Evolutionary conservation across 53 echinoderm and acorn worm species (phyloP), one percentile per base, ranked within the genome.

Genomic region (Crossaster papposus): DNA sequence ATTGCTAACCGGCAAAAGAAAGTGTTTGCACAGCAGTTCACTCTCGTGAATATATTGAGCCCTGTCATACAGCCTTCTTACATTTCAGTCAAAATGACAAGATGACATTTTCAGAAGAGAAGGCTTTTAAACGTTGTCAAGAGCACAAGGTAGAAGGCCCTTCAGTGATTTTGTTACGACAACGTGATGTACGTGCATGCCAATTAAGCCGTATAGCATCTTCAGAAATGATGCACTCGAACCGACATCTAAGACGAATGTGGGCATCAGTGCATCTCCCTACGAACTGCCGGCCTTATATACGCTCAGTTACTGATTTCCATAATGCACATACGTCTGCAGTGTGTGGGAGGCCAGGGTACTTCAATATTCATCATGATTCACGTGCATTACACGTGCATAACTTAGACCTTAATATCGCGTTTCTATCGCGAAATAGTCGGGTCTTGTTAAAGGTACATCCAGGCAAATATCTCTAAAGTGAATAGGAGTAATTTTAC

Each of bases 281-380:
- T 36, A 74, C 17, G 14, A 5, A 74, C 75, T 4, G 9, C 15
- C 75, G 15, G 34, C 18, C 33, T 33, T 74, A 44, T 34, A 36
- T 13, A 36, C 33, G 33, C 15, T 11, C 75, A n/a, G 24, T n/a
- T 4, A 36, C 75, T 13, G 36, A 74, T 74, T 74, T 74, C 18
- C 75, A 74, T 74, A 35, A 74, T 2, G 75, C 75, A 34, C 75
- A 14, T 15, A 35, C 75, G 75, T 34, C 33, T 74, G 75, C 34
- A 71, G 17, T n/a, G 23, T 31, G 71, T 34, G 22, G 35, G 75
- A n/a, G 4, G 36, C 36, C n/a, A n/a, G n/a, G n/a, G 18, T 36
- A 36, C 32, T 29, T n/a, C 32, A 70, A 51, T 28, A 83, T 70
- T 68, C 83, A 70, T 70, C 44, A 44, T 51, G 83, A 68, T 65